Percentiles rank a stretch among this genome's conserved stretches.
Evolutionary conservation across 1,140 invertebrate genomes (phyloP).

Genomic region (Cheumatopsyche charites): DNA sequence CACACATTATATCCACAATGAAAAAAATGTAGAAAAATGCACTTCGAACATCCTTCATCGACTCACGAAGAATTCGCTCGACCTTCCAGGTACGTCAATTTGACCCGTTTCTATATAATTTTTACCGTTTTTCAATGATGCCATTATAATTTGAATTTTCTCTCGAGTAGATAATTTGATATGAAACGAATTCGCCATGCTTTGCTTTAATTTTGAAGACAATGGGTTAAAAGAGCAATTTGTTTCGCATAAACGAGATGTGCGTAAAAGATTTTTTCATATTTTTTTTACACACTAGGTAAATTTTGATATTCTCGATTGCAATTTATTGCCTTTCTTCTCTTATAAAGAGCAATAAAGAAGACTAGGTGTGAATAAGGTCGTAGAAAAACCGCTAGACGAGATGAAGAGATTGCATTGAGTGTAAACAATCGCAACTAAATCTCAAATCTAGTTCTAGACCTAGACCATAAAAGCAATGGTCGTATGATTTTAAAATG

Average conservation of each 20-base stretch:
- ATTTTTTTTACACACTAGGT: background rate
- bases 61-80: too few relatives aligned
- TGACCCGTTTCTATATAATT: too few relatives aligned
- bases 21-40: too few relatives aligned
- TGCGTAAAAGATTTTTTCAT: background rate
- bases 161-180: background rate
- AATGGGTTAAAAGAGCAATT: constrained; percentile 2
- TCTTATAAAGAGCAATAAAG: background rate
- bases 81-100: too few relatives aligned
- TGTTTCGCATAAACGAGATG: background rate
- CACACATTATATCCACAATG: too few relatives aligned
- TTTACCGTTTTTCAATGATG: background rate
- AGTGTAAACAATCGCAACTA: background rate
- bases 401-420: constrained; percentile 18
- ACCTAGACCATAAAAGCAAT: too few relatives aligned
- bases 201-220: background rate
- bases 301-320: background rate
- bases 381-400: constrained; percentile 15
- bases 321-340: too few relatives aligned
- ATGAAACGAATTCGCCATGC: too few relatives aligned
- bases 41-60: too few relatives aligned
- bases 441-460: background rate
- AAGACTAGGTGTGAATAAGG: constrained; percentile 18
- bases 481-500: too few relatives aligned
- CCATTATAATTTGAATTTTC: constrained; percentile 10